Conservation (phyloP, 2,797 vertebrate species). For the Numenius phaeopus region DNA sequence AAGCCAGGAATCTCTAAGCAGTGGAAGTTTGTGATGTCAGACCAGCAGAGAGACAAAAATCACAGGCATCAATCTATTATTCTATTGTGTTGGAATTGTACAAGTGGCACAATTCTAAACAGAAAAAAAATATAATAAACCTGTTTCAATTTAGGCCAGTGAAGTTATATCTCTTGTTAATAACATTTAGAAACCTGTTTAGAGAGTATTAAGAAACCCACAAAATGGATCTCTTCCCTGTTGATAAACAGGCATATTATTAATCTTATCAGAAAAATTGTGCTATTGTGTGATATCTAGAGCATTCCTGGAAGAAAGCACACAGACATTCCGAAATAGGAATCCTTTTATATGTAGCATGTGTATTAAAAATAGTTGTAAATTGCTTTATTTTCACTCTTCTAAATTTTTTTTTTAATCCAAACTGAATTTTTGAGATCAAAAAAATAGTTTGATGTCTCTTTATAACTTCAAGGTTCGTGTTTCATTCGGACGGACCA, state of each 20-base stretch:
- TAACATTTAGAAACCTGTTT: not conserved
- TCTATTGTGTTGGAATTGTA: not conserved
- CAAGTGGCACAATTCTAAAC: not conserved
- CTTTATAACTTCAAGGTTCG: slow-evolving; percentile 81
- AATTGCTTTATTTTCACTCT: not conserved
- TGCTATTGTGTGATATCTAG: not conserved
- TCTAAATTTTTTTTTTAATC: not conserved
- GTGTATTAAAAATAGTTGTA: not conserved
- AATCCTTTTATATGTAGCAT: not conserved
- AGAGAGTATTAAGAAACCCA: not conserved
- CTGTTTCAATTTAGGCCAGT: not conserved
- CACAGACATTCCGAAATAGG: not conserved
- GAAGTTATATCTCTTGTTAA: not conserved
- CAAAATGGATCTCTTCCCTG: not conserved
- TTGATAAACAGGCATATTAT: not conserved
- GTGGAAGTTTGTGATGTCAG: not conserved
- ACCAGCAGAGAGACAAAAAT: not conserved
- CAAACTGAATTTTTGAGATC: not conserved
- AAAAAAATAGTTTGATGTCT: not conserved
- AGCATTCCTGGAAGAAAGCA: not conserved
- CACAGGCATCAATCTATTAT: not conserved
- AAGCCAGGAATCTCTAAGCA: not conserved
- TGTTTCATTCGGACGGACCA: slow-evolving; percentile 98
- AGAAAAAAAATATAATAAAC: not conserved
- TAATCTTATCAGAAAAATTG: not conserved